Evolutionary conservation across 2,797 vertebrate species (phyloP), one percentile per base, ranked within the genome.

Genomic region (Nasua narica): DNA sequence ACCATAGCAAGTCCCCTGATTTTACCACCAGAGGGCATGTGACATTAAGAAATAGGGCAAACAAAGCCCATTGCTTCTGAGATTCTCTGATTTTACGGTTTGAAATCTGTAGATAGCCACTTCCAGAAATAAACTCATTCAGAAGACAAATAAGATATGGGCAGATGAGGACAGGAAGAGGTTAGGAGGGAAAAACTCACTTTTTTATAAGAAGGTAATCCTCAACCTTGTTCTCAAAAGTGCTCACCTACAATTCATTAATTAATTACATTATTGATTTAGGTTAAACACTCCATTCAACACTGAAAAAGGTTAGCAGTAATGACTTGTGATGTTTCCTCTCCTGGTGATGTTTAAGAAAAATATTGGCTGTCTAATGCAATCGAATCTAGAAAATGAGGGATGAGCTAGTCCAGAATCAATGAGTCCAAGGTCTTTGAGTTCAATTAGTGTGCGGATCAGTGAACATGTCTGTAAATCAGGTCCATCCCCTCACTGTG

Each of bases 11-110:
- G 43, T 65, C 35, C 48, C 46, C 15, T 27, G 60, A 37, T 48
- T 76, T 97, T 46, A 79, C 98, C 97, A 98, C 96, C 62, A 98
- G 98, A 98, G 96, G 98, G 98, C 98, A 95, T 54, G 46, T 96
- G 84, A 91, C 77, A 62, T 96, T 96, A 96, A 97, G 89, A 95
- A 97, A 96, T 60, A 62, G 14, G 19, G 4, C 27, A 72, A 88
- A 70, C 10, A 43, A 76, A 83, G 0, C 3, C 27, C 18, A 21
- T n/a, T 52, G 27, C 43, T 32, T 72, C 15, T 56, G 65, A 65
- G 77, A 56, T 3, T 58, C 48, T 94, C 25, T 43, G 18, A n/a
- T 78, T 96, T 35, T 12, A 32, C 1, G 8, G 43, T 62, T 77
- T 96, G 52, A 70, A 70, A n/a, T 60, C 35, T 96, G 23, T 69